Base-by-base conservation (phyloP, 2,888 invertebrate genomes). In the Lucinisca nassula region DNA sequence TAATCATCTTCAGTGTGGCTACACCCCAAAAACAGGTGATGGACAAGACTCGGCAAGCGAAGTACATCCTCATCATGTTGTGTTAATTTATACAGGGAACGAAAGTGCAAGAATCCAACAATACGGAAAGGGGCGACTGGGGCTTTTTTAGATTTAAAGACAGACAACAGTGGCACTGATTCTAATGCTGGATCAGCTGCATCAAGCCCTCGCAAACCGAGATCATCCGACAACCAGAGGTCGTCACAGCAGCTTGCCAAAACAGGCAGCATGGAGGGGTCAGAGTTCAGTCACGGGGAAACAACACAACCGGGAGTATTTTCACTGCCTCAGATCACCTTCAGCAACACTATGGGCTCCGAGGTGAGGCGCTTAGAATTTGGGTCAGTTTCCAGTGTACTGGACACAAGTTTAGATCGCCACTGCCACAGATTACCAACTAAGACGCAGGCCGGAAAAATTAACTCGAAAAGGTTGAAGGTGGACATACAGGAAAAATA, bases 101-200 rank as follows among this genome's bases (percentile, higher is more conserved):
- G 94, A 40, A 91, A 86, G 38, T 95, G 95, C 87, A 51, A 72
- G 70, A 89, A 91, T 58, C 95, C 95, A 35, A 70, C 88, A 2
- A 91, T 92, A 51, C 77, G 91, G 38, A 83, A 92, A 24, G 89
- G 87, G 61, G 92, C 93, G 0, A 92, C 92, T 10, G 89, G 90
- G n/a, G 91, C 93, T 21, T 93, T 93, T 73, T 92, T 94, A 38
- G 85, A 89, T 14, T 87, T 90, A 10, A 92, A 93, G 73, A 27
- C 27, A n/a, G 45, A 37, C 0, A 73, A 45, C 49, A 80, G 75
- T 24, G 77, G 82, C 1, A 82, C 79, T 6, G 84, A 84, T 8
- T 84, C 84, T 14, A 84, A 84, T 61, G 72, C 84, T 10, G 84
- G 75, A n/a, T 84, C 84, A 14, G 37, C 79, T 35, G 75, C 75